phyloP scores from a whole-genome alignment of 2,113 vertebrate species.

The Syrrhaptes paradoxus region DNA sequence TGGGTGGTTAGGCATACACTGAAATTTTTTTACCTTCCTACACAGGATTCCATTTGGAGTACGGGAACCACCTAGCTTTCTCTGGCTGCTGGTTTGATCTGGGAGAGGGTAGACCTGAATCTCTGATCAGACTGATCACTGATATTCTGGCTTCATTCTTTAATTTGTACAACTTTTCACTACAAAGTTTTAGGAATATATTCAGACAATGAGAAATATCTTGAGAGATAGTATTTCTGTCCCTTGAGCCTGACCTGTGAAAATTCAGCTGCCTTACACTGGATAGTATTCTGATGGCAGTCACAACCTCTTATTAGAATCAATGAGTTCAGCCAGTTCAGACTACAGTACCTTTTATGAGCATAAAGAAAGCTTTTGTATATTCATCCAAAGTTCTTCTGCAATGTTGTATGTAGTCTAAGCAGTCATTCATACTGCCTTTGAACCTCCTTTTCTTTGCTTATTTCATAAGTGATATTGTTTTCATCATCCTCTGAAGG shows the following conservation, averaged over 20 bases:
- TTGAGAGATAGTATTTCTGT: neutral
- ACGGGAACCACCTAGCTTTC: neutral
- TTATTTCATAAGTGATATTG: neutral
- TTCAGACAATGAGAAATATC: neutral
- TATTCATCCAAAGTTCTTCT: neutral
- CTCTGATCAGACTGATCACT: neutral
- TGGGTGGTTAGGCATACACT: neutral
- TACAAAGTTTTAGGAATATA: neutral
- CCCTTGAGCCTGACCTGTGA: neutral
- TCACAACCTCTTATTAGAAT: neutral
- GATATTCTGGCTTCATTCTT: neutral
- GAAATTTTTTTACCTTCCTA: neutral
- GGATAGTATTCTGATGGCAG: neutral
- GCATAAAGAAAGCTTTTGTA: neutral
- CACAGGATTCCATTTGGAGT: neutral
- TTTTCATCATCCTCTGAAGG: neutral
- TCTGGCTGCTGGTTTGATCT: neutral
- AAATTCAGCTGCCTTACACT: neutral
- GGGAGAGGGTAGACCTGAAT: neutral
- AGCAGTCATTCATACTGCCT: neutral
- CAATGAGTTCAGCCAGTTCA: neutral
- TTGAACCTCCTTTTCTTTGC: neutral
- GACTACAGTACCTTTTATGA: neutral
- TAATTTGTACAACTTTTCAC: neutral
- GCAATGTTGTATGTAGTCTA: neutral